Percentiles rank a stretch among this genome's conserved stretches.
Conservation (phyloP, 2,113 vertebrate species). For the Craseonycteris thonglongyai region DNA sequence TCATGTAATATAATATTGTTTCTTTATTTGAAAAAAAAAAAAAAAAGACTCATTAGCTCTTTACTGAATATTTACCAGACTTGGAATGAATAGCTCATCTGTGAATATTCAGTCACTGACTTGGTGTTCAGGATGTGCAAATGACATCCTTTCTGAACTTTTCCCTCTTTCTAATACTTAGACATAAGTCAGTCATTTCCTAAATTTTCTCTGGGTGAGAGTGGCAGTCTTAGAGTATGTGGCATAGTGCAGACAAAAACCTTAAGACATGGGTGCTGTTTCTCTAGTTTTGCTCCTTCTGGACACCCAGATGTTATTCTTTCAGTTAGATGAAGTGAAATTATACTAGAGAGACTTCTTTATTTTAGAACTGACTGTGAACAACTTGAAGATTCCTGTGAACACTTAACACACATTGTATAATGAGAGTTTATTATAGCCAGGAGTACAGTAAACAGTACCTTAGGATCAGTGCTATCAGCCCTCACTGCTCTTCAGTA, state of each 20-base stretch:
- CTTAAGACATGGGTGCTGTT: neutral
- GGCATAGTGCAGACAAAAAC: neutral
- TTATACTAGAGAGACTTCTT: neutral
- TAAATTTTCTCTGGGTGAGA: neutral
- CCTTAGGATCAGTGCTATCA: neutral
- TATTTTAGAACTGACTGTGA: neutral
- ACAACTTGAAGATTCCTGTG: neutral
- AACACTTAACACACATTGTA: neutral
- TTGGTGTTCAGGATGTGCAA: neutral
- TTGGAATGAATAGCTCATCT: neutral
- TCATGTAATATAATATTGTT: neutral
- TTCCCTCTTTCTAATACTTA: neutral
- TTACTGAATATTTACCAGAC: neutral
- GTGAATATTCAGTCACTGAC: neutral
- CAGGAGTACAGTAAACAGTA: neutral
- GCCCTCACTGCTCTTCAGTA: neutral
- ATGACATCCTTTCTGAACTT: neutral
- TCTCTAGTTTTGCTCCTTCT: neutral
- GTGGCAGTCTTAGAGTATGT: neutral
- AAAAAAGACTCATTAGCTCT: neutral
- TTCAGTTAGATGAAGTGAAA: neutral
- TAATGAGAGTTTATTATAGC: neutral
- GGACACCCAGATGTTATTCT: neutral
- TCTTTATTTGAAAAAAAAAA: neutral
- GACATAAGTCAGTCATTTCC: neutral